Conservation (phyloP, 2,797 vertebrate genomes). For the Capromys pilorides region DNA sequence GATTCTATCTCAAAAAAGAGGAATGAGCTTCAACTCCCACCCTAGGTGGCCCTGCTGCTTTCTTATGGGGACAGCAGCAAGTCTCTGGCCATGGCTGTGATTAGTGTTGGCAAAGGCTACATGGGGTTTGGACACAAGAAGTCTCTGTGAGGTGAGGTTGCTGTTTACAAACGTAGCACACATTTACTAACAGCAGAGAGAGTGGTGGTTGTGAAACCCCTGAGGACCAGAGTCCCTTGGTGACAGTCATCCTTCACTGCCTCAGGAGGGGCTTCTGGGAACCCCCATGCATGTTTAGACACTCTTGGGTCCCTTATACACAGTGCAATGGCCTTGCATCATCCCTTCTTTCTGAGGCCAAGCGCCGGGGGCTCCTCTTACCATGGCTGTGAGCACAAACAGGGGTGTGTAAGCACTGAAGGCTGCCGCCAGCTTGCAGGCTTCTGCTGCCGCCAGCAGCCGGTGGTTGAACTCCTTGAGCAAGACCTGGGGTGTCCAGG, state of each 20-base stretch:
- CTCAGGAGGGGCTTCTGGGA: neutral
- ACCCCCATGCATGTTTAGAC: too few relatives aligned
- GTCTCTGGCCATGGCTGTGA: neutral
- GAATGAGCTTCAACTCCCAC: neutral
- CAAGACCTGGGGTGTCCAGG: slow-evolving; percentile 83
- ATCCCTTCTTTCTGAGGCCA: neutral
- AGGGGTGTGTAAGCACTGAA: slow-evolving; percentile 94
- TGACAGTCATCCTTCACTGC: neutral
- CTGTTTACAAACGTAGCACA: neutral
- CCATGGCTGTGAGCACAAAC: slow-evolving; percentile 93
- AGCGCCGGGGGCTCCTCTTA: slow-evolving; percentile 79
- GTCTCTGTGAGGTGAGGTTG: neutral
- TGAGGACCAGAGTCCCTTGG: neutral
- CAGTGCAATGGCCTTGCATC: neutral
- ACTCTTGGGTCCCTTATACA: neutral
- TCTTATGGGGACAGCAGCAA: neutral
- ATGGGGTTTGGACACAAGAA: neutral
- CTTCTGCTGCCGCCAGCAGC: slow-evolving; percentile 92
- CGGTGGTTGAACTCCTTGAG: slow-evolving; percentile 88
- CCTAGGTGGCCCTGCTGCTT: neutral
- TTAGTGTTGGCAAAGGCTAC: neutral
- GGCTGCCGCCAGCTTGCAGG: slow-evolving; percentile 92
- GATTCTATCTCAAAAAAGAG: neutral
- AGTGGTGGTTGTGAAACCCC: neutral
- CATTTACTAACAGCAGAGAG: neutral